Conservation (phyloP, 2,797 vertebrate species). For the Glyptemys insculpta region DNA sequence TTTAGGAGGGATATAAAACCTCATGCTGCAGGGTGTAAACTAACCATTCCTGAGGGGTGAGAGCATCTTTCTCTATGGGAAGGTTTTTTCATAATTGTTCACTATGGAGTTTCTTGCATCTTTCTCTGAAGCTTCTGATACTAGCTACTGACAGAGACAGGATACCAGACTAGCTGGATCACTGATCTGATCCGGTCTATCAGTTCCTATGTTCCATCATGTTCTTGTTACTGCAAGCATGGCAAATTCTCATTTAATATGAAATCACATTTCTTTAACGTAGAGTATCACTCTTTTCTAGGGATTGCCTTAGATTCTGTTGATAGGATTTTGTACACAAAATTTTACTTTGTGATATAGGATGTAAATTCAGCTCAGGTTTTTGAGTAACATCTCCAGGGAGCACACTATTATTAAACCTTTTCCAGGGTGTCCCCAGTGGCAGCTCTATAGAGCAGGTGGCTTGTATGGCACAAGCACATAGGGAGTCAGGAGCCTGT, state of each 20-base stretch:
- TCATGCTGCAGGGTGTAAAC: slow-evolving; percentile 21
- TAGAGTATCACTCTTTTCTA: not conserved
- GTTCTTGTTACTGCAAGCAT: slow-evolving; percentile 2
- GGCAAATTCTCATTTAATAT: slow-evolving; percentile 8
- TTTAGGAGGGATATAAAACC: slow-evolving; percentile 5
- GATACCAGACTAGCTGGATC: not conserved
- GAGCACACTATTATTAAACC: slow-evolving; percentile 72
- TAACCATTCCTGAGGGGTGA: slow-evolving; percentile 22
- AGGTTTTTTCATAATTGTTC: not conserved
- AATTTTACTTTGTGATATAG: slow-evolving; percentile 53
- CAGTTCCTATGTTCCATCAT: not conserved
- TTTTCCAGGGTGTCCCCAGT: slow-evolving; percentile 69
- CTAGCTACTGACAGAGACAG: not conserved
- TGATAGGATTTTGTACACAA: slow-evolving; percentile 47
- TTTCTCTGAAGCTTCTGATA: not conserved
- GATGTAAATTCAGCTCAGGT: slow-evolving; percentile 63
- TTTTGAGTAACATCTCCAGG: slow-evolving; percentile 66
- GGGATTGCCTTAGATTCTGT: slow-evolving; percentile 5
- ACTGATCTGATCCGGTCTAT: not conserved
- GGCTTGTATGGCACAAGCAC: slow-evolving; percentile 63
- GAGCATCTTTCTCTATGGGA: not conserved
- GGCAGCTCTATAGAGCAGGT: slow-evolving; percentile 79
- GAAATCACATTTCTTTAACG: not conserved
- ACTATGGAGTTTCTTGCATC: not conserved
- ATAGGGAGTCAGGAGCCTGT: slow-evolving; percentile 70